These are phyloP conservation scores for Oxycera nigricornis DNA, from an alignment of 2,888 invertebrate genomes.

Conservation along the genomic window DNA sequence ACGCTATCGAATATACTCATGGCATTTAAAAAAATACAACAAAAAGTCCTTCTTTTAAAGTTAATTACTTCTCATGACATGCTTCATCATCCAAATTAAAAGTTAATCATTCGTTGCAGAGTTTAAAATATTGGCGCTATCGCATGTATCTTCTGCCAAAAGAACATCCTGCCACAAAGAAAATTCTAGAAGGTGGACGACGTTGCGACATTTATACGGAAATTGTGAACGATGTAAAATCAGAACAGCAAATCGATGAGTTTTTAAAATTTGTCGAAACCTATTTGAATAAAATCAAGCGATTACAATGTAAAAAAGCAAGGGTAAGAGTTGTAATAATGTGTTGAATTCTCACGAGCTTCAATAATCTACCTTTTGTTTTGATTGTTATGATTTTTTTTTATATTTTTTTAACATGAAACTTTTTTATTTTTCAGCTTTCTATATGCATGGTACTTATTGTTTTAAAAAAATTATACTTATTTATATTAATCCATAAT, in stretches of 20 bases:
- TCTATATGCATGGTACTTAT: conserved; percentile 32
- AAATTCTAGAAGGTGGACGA: conserved; percentile 75
- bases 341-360: background rate
- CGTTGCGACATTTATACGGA: conserved; percentile 84
- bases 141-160: conserved; percentile 87
- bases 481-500: background rate
- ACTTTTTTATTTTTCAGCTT: conserved; percentile 34
- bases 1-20: too few relatives aligned
- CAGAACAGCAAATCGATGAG: conserved; percentile 70
- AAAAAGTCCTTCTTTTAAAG: too few relatives aligned
- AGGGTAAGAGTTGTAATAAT: conserved; percentile 70
- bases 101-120: too few relatives aligned
- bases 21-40: too few relatives aligned
- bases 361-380: background rate
- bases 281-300: conserved; percentile 87
- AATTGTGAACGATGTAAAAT: conserved; percentile 63
- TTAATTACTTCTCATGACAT: too few relatives aligned
- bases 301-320: conserved; percentile 75
- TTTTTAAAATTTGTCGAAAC: conserved; percentile 85
- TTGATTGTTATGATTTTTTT: conserved; percentile 35
- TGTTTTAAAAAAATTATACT: conserved; percentile 15
- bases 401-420: conserved; percentile 17
- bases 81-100: too few relatives aligned
- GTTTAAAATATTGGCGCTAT: conserved; percentile 89
- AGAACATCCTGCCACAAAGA: conserved; percentile 79